phyloP scores from a whole-genome alignment of 1,140 invertebrate species.

The Agrilus planipennis region DNA sequence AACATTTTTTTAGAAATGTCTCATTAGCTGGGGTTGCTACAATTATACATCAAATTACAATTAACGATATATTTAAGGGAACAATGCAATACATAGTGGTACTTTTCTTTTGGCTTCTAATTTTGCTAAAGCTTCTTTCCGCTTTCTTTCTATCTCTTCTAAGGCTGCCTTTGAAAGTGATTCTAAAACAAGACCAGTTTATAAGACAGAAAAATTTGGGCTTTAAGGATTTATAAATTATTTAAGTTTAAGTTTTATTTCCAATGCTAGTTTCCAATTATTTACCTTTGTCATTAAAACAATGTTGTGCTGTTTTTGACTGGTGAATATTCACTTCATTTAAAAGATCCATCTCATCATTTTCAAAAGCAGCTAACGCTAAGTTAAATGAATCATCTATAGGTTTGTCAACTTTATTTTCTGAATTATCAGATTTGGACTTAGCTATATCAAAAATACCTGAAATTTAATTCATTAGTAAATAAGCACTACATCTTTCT shows the following conservation, averaged over 20 bases:
- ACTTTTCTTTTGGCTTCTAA: conserved; percentile 1
- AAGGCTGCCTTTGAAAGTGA: too few relatives aligned
- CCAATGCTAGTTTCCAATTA: background rate
- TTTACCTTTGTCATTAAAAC: too few relatives aligned
- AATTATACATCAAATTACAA: too few relatives aligned
- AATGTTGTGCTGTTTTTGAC: background rate
- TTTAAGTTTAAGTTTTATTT: conserved; percentile 1
- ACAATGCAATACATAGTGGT: too few relatives aligned
- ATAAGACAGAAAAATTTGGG: background rate
- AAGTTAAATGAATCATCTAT: conserved; percentile 23
- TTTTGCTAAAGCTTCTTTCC: conserved; percentile 2
- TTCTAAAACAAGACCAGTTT: background rate
- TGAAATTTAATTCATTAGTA: background rate
- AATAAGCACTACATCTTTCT: background rate
- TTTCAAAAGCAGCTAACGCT: conserved; percentile 14
- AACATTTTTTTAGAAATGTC: too few relatives aligned
- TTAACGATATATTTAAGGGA: too few relatives aligned
- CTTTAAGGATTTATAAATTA: background rate
- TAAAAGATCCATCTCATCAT: conserved; percentile 8
- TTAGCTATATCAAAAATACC: background rate
- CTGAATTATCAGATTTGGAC: background rate
- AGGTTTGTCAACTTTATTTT: background rate
- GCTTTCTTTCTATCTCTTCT: conserved; percentile 6
- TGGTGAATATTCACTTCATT: background rate
- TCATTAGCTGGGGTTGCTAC: too few relatives aligned